Conservation (phyloP, 2,888 invertebrate genomes). For the Tipula vernalis region DNA sequence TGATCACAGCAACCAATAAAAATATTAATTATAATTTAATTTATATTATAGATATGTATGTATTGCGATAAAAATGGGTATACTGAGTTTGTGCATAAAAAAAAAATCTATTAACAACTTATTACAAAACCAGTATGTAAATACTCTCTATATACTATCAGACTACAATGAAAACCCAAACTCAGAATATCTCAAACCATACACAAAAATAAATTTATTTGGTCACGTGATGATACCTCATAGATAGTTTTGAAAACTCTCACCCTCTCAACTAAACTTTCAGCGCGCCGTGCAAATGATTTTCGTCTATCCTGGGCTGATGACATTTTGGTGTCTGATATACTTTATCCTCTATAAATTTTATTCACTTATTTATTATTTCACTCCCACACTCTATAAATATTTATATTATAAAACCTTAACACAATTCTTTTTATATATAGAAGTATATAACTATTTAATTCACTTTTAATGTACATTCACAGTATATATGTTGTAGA, state of each 20-base stretch:
- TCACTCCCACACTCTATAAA: not conserved
- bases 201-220: not conserved
- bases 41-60: not conserved
- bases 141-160: not conserved
- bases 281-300: slow-evolving; percentile 34
- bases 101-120: not conserved
- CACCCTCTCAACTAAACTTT: slow-evolving; percentile 37
- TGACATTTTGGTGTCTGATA: slow-evolving; percentile 22
- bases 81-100: not conserved
- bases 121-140: not conserved
- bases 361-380: not conserved
- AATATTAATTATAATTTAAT: not conserved
- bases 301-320: slow-evolving; percentile 29
- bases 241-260: slow-evolving; percentile 35
- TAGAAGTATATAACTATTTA: not conserved
- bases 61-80: not conserved
- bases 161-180: not conserved
- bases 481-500: not conserved
- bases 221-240: slow-evolving; percentile 29
- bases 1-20: slow-evolving; percentile 4
- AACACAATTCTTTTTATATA: not conserved
- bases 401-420: not conserved
- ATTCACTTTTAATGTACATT: not conserved
- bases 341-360: not conserved
- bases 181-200: not conserved